Conservation (phyloP, 2,113 vertebrate genomes). For the Cacatua alba region DNA sequence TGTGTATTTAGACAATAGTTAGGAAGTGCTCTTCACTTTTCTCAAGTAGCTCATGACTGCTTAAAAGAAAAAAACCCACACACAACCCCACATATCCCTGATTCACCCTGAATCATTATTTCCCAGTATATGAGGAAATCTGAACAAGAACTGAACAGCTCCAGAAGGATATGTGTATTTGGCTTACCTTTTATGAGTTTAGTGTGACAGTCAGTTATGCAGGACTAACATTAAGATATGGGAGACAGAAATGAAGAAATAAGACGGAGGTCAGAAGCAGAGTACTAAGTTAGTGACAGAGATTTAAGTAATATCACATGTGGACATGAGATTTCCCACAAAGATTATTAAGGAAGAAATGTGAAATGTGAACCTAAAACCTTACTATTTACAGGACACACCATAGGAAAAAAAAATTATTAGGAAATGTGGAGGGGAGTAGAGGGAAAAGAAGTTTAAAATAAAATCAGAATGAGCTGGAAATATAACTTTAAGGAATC, state of each 20-base stretch:
- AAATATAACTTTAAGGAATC: background rate
- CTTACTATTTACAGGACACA: background rate
- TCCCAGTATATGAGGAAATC: background rate
- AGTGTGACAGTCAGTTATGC: background rate
- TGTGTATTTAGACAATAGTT: background rate
- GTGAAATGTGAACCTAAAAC: background rate
- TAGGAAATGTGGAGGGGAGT: background rate
- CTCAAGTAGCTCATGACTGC: background rate
- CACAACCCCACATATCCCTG: accelerated
- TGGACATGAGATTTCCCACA: background rate
- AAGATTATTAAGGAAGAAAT: background rate
- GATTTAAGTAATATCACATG: background rate
- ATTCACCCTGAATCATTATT: background rate
- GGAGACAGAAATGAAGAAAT: background rate
- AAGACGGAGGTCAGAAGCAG: background rate
- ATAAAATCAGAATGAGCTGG: background rate
- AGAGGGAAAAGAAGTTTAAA: background rate
- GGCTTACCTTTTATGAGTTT: background rate
- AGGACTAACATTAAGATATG: background rate
- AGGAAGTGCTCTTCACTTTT: background rate
- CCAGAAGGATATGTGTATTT: background rate
- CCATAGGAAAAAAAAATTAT: too few relatives aligned
- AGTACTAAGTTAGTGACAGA: background rate
- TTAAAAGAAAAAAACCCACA: background rate
- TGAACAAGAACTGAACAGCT: background rate